Base-by-base conservation (phyloP, 2,888 invertebrate species). In the Pristionchus mayeri region DNA sequence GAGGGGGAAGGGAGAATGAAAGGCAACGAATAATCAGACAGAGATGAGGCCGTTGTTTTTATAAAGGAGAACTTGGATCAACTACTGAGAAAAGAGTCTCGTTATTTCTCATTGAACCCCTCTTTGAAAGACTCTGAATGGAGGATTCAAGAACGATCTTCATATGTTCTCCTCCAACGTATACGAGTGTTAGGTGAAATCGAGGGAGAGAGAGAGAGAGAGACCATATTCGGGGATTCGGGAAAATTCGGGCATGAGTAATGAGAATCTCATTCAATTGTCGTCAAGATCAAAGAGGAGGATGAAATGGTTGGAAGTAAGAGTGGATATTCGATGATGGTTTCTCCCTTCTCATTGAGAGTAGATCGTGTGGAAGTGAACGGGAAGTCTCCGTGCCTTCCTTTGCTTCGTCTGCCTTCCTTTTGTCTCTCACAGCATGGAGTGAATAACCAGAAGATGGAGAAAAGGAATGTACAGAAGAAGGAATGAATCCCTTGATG, bases 31-130 rank as follows among this genome's bases (percentile, higher is more conserved):
- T 18, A 54, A 52, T n/a, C 16, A 34, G n/a, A 9, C 7, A n/a
- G 44, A 84, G 71, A 71, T 60, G 30, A 3, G 67, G 40, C 30
- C 21, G n/a, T 37, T 54, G 85, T 79, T 67, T 44, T 57, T 57
- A 57, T 57, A n/a, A 57, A 27, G 9, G 27, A 24, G n/a, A n/a
- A 13, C 24, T n/a, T 24, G 57, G 57, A 57, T 57, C 57, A 57
- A 57, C 24, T 24, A 13, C 1, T 57, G 57, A 57, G 13, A 52
- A 52, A 52, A 21, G 0, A 21, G 21, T 52, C n/a, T 16, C 52
- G n/a, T 21, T 52, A 52, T 52, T 52, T 52, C 52, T 3, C 3
- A 11, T 11, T 52, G 52, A 52, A 52, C n/a, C n/a, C n/a, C 11
- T 21, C 18, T 52, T 52, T n/a, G n/a, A n/a, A 52, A 0, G 52